These are phyloP conservation scores for Drosophila azteca DNA, from an alignment of 1,140 invertebrate genomes.

Conservation along the genomic window DNA sequence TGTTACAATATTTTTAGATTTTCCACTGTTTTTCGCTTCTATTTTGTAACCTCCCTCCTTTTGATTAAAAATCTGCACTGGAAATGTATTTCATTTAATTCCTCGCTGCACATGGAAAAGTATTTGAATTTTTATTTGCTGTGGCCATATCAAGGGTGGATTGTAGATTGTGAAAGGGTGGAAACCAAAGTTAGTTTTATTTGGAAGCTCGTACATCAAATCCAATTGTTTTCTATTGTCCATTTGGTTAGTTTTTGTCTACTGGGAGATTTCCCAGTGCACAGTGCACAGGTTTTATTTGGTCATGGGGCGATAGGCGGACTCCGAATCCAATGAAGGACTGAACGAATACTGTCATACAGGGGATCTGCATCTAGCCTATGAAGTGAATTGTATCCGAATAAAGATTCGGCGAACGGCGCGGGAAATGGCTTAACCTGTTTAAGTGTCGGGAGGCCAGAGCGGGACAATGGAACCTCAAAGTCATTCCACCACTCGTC, in stretches of 20 bases:
- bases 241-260: slow-evolving; percentile 18
- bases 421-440: too few relatives aligned
- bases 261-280: slow-evolving; percentile 29
- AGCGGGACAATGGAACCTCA: slow-evolving; percentile 24
- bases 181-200: slow-evolving; percentile 27
- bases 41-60: slow-evolving; percentile 24
- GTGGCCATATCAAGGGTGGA: slow-evolving; percentile 34
- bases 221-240: slow-evolving; percentile 44
- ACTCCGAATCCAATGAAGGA: too few relatives aligned
- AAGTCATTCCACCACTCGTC: slow-evolving; percentile 35
- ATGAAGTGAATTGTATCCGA: too few relatives aligned
- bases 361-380: too few relatives aligned
- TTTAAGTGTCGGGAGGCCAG: slow-evolving; percentile 39
- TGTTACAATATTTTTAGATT: slow-evolving; percentile 12
- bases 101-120: slow-evolving; percentile 53
- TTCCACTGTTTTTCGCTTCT: too few relatives aligned
- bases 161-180: not conserved
- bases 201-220: slow-evolving; percentile 60
- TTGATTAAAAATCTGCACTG: slow-evolving; percentile 69
- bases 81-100: slow-evolving; percentile 75
- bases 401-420: too few relatives aligned
- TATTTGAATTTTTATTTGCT: slow-evolving; percentile 73
- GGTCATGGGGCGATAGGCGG: too few relatives aligned
- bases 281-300: too few relatives aligned
- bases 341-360: too few relatives aligned